Base-by-base conservation (phyloP, 2,888 invertebrate genomes). In the Electrophaes corylata region DNA sequence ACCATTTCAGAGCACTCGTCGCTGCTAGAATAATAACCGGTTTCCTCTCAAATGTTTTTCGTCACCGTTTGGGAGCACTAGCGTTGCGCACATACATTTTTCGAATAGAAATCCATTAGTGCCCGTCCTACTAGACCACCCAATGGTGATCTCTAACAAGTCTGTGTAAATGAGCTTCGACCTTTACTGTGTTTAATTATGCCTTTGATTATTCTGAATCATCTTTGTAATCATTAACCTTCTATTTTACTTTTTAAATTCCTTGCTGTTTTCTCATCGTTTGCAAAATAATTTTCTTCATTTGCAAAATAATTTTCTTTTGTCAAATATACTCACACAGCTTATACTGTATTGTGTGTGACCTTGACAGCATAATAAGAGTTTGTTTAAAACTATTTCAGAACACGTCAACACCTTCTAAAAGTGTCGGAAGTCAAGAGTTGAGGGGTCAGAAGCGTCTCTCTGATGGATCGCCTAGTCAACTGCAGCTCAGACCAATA, bases 391-490 rank as follows among this genome's bases (percentile, higher is more conserved):
- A 14, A 45, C 26, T 45, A 16, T 87, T 85, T 50, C 80, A 91
- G 89, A 85, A 75, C 64, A 62, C 87, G 0, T 66, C 83, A 0
- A 83, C 84, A 1, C 80, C 86, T 10, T 81, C 84, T 8, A 91
- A 90, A 70, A 85, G 75, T 62, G 65, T 81, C 23, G 70, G 75
- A 12, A 72, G 57, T 14, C 88, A 88, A 66, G 91, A 91, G 40
- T 51, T 78, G 3, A 72, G 91, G 49, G 91, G 89, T 1, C 91
- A 91, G 60, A 91, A 92, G 58, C 77, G 91, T 47, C 63, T 91
- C 18, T 90, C 92, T 0, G 92, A 92, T 60, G 91, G 91, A 0
- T 83, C 89, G 0, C 91, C 92, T 0, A 92, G 79, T 63, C 91
- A 91, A 57, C 68, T 91, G 35, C 91, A 91, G 66, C 66, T 91